Conservation (phyloP, 2,113 vertebrate species). For the Setophaga coronata region DNA sequence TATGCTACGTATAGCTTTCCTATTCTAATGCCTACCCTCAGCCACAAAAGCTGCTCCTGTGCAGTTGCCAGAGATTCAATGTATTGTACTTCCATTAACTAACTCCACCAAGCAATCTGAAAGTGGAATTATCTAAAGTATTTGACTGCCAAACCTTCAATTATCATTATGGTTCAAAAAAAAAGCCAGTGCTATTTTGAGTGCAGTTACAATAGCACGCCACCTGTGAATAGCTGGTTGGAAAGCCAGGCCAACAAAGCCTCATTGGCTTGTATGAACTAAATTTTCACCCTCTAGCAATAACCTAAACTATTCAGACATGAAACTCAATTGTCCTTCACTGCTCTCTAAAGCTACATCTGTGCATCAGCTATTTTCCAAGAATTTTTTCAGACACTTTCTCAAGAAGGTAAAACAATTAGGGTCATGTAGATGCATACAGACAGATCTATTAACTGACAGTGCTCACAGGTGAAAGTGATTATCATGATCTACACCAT, state of each 20-base stretch:
- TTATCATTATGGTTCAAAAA: not conserved
- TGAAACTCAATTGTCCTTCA: not conserved
- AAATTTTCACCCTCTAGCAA: constrained; percentile 25
- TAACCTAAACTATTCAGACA: not conserved
- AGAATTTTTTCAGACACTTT: not conserved
- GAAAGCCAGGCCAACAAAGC: not conserved
- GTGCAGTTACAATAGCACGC: constrained; percentile 13
- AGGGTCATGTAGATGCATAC: not conserved
- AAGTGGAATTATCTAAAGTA: constrained; percentile 21
- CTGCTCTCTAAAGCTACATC: not conserved
- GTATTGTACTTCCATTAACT: not conserved
- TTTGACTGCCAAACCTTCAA: constrained; percentile 53
- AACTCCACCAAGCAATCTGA: not conserved
- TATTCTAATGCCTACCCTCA: not conserved
- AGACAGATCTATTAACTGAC: not conserved
- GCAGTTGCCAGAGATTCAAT: not conserved
- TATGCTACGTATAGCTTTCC: not conserved
- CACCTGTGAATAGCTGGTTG: constrained; percentile 46
- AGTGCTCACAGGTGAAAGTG: not conserved
- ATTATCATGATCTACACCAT: not conserved
- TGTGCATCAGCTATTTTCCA: not conserved
- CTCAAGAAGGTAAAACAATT: not conserved
- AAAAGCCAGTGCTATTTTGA: constrained; percentile 37
- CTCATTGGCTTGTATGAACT: not conserved
- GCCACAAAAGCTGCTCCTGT: not conserved